Base-by-base conservation (phyloP, 1,140 invertebrate genomes). In the Zaprionus kolodkinae region DNA sequence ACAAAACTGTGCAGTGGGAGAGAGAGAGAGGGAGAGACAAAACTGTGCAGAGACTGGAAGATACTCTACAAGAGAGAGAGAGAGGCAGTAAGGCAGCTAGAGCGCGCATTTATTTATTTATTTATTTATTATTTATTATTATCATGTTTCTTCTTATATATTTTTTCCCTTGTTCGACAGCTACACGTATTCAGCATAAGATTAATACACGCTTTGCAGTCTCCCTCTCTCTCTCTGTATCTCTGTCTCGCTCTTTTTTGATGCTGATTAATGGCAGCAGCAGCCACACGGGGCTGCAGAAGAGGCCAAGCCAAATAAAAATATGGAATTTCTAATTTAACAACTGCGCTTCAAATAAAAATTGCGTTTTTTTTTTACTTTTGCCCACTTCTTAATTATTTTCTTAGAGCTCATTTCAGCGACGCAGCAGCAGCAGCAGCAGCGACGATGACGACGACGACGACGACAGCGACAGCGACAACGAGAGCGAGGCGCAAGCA, bases 301-400 rank as follows among this genome's bases (percentile, higher is more conserved):
- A 68, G 61, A 61, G 50, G 59, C 52, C 40, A 55, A 59, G 54
- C 45, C 10, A 59, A 67, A 35, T 33, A 65, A 83, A 83, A 83
- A 78, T 79, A 84, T 83, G 80, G 81, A 81, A 84, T 84, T 85
- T 84, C 73, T 84, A 84, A 84, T 84, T 84, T 85, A 86, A 78
- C 74, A 86, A 87, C 82, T 86, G 82, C 82, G 82, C 83, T 87
- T 82, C 83, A 82, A 77, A 76, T 62, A 72, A 85, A 81, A 86
- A 78, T 81, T 86, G 78, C 82, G 78, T 81, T 59, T 55, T 55
- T 65, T 72, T 52, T 65, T 67, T 25, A 45, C 54, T 25, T 55
- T 60, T 71, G 72, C 67, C 67, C 52, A 74, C 66, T 70, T 68
- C 81, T 85, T 85, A 85, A 85, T 85, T 85, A 85, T 85, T 86